A percentile compares a stretch with the other conserved stretches of the same genome.
phyloP scores from a whole-genome alignment of 2,113 vertebrate genomes.

The Eclectus roratus region DNA sequence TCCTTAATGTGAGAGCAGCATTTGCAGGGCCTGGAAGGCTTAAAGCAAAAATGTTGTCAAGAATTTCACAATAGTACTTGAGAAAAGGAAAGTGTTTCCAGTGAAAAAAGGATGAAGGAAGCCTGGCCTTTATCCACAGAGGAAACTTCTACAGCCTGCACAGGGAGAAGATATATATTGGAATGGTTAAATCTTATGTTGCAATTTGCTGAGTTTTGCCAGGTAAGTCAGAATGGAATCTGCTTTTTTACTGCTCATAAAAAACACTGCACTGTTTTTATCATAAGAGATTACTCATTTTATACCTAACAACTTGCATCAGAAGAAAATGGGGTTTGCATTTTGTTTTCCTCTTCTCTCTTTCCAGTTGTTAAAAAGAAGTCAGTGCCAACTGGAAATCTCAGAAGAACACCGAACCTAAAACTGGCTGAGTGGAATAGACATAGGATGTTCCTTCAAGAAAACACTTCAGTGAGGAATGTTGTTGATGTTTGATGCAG shows the following conservation, averaged over 20 bases:
- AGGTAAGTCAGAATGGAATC: constrained; percentile 18
- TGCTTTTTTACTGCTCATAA: background rate
- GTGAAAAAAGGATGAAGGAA: background rate
- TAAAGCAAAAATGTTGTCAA: background rate
- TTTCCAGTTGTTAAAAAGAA: background rate
- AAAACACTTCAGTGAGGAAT: constrained; percentile 2
- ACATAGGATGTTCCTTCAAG: background rate
- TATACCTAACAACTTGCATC: background rate
- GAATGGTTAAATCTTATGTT: background rate
- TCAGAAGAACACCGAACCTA: background rate
- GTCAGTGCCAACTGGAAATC: background rate
- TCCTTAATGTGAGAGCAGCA: background rate
- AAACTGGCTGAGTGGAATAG: background rate
- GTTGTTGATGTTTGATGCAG: background rate
- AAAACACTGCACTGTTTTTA: background rate
- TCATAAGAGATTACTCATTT: background rate
- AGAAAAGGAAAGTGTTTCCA: background rate
- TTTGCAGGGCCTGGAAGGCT: background rate
- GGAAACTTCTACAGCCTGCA: constrained; percentile 8
- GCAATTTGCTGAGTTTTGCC: background rate
- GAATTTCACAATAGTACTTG: background rate
- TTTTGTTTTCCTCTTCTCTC: background rate
- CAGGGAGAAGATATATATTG: background rate
- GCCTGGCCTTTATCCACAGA: constrained; percentile 15
- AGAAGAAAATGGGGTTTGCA: background rate